phyloP scores from a whole-genome alignment of 1,140 invertebrate species.

The Mercenaria mercenaria region DNA sequence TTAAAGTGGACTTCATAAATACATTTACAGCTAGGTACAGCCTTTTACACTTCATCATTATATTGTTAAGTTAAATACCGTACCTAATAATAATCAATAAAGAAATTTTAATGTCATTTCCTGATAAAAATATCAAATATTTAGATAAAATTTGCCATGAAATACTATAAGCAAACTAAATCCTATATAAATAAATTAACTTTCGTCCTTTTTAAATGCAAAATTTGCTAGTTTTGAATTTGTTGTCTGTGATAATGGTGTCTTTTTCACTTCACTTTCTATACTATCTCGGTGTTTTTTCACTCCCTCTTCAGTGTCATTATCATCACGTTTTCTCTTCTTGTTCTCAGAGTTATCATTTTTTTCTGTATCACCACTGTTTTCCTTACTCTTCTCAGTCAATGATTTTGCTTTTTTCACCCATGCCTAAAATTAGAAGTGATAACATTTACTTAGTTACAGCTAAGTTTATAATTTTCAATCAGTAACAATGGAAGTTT shows the following conservation, averaged over 20 bases:
- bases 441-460: too few relatives aligned
- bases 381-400: conserved; percentile 52
- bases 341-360: conserved; percentile 62
- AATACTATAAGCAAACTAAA: too few relatives aligned
- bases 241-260: conserved; percentile 72
- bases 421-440: conserved; percentile 74
- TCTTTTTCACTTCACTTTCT: conserved; percentile 61
- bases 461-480: background rate
- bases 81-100: too few relatives aligned
- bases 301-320: conserved; percentile 56
- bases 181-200: background rate
- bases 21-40: too few relatives aligned
- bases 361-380: conserved; percentile 34
- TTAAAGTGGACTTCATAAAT: too few relatives aligned
- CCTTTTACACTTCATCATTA: too few relatives aligned
- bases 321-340: conserved; percentile 76
- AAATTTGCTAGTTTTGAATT: conserved; percentile 78
- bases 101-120: too few relatives aligned
- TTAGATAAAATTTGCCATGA: too few relatives aligned
- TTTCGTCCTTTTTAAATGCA: conserved; percentile 71
- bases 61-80: too few relatives aligned
- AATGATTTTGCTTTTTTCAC: conserved; percentile 74
- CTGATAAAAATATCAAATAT: too few relatives aligned
- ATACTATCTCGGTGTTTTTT: conserved; percentile 52
- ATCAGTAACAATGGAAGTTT: background rate